Base-by-base conservation (phyloP, 2,113 vertebrate genomes). In the Clupea harengus region DNA sequence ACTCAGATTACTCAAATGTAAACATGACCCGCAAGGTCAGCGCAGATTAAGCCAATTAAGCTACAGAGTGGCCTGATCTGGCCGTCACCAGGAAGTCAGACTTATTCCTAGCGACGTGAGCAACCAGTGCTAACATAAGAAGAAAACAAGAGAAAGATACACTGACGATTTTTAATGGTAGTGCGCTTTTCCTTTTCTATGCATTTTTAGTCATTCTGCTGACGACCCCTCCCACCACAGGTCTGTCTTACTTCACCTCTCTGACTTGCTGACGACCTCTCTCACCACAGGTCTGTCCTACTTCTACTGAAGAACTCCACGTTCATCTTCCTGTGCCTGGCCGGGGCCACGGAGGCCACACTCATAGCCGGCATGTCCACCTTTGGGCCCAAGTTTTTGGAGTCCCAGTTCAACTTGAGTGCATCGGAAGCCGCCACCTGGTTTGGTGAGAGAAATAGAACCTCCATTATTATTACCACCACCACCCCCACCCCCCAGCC, bases 341-440 rank as follows among this genome's bases (percentile, higher is more conserved):
- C 97, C 0, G 97, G 97, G 80, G 98, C 98, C 0, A 97, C 97
- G 0, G 98, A 99, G 90, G 96, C 98, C 13, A 98, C 96, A 0
- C 97, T 99, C 64, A 96, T 98, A 6, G 94, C 97, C 0, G 96
- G 97, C 86, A 97, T 99, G 97, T 98, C 98, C 84, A 99, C 98
- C 0, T 99, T 99, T 20, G 97, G 98, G 0, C 98, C 98, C 90
- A 99, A 99, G 92, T 98, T 98, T 91, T 91, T 99, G 13, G 98
- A 99, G 93, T 96, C 98, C 9, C 98, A 99, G 92, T 97, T 99
- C 87, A 97, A 95, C 89, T 94, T 99, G 87, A 99, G 98, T 17
- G 96, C 98, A 20, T 99, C 98, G 0, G 95, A 97, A 90, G 98
- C 97, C 1, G 97, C 98, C 84, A 97, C 96, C 0, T 94, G 96